Evolutionary conservation across 2,113 vertebrate genomes (phyloP), one percentile per base, ranked within the genome.

Genomic region (Phrynocephalus versicolor): DNA sequence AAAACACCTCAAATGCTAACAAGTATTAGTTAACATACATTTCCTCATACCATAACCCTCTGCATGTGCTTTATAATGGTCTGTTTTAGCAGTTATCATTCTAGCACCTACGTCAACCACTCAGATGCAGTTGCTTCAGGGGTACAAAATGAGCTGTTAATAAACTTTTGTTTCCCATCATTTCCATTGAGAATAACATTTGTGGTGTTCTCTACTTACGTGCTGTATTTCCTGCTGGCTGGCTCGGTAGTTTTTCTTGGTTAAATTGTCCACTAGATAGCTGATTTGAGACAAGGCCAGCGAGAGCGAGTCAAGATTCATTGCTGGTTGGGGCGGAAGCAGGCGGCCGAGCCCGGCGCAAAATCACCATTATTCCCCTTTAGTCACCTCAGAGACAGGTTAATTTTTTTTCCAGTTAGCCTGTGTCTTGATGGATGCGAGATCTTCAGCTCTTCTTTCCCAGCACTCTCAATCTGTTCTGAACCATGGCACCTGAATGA

Each of bases 351-450:
- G 99, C 98, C 98, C 98, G 98, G 99, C 98, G 99, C 98, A 99
- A 99, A 99, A 99, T 99, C 98, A 99, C 98, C 99, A 99, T 99
- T 99, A 99, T 99, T 99, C 99, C 99, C 99, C 98, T 99, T 99
- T 99, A 97, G 98, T 99, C 98, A 98, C 98, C 97, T 97, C 98
- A 98, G 97, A 98, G 97, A 98, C 98, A 98, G 95, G 98, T 97
- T 97, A 99, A 97, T 98, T 97, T 97, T 97, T n/a, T 97, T 97
- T 97, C 97, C 96, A 97, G 90, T 97, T 94, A 95, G 95, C 95
- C 96, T 97, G 95, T 97, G 94, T 97, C 74, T 92, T 93, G 71
- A 91, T 95, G 95, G 95, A 95, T 95, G 94, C 84, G 92, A 82
- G 93, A 84, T 93, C 94, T 93, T 96, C 95, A 97, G 94, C 93